Evolutionary conservation across 2,113 vertebrate species (phyloP).

Genomic region (Gadus macrocephalus): DNA sequence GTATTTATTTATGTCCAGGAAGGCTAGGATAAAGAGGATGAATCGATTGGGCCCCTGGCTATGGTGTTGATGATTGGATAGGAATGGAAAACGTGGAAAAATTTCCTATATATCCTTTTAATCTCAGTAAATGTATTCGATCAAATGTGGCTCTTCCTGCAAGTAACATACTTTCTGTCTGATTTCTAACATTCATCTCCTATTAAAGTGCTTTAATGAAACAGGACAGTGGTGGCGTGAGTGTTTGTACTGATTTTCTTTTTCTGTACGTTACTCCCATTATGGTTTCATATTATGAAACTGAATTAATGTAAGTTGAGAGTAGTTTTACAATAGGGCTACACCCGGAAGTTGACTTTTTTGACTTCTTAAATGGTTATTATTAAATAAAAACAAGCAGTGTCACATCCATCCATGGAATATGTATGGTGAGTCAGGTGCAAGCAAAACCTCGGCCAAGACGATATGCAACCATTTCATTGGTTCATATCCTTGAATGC

Average conservation of each 20-base stretch:
- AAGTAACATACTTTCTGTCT: slow-evolving; percentile 32
- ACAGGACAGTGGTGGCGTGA: slow-evolving; percentile 16
- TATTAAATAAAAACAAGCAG: too few relatives aligned
- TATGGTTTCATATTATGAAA: too few relatives aligned
- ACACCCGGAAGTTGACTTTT: too few relatives aligned
- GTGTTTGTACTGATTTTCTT: background rate
- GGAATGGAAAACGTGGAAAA: slow-evolving; percentile 13
- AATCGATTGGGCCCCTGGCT: background rate
- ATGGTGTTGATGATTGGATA: slow-evolving; percentile 38
- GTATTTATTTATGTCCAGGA: slow-evolving; percentile 23
- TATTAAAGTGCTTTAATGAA: slow-evolving; percentile 70
- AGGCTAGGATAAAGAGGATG: background rate
- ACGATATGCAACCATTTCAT: too few relatives aligned
- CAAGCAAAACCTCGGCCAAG: too few relatives aligned
- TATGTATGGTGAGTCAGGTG: too few relatives aligned
- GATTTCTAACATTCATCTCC: slow-evolving; percentile 59
- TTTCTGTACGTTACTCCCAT: background rate
- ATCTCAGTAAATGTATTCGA: slow-evolving; percentile 36
- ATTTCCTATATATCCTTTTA: too few relatives aligned
- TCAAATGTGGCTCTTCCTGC: slow-evolving; percentile 5
- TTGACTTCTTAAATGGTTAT: too few relatives aligned
- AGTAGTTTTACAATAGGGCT: too few relatives aligned
- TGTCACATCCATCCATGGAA: too few relatives aligned
- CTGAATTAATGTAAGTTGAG: too few relatives aligned
- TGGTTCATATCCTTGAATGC: background rate